These are phyloP conservation scores for Equus quagga DNA, from an alignment of 2,113 vertebrate genomes.

Conservation along the genomic window DNA sequence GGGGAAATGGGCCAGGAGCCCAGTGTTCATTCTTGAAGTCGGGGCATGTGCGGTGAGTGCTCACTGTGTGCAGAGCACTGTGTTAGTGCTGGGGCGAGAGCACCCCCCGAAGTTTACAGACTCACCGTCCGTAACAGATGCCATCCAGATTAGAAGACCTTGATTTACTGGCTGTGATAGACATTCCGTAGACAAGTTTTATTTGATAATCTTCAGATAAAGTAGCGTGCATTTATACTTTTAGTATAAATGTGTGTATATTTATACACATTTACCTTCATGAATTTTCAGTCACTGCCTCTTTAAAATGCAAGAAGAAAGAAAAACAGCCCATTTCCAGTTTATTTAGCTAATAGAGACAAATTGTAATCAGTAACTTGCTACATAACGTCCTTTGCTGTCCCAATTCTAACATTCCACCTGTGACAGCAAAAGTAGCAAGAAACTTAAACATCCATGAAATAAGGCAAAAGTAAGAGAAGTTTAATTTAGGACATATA, in stretches of 20 bases:
- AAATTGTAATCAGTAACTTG: neutral
- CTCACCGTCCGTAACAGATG: neutral
- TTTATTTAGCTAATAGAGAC: neutral
- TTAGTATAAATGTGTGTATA: no score
- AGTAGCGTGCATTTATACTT: neutral
- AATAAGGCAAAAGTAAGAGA: neutral
- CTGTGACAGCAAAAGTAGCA: neutral
- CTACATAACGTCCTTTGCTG: neutral
- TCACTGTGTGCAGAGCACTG: neutral
- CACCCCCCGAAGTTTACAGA: no score
- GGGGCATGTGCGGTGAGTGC: neutral
- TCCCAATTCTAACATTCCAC: neutral
- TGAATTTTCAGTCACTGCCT: neutral
- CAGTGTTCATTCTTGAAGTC: neutral
- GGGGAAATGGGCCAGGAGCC: neutral
- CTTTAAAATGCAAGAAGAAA: neutral
- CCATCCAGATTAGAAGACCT: neutral
- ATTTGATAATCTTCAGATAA: neutral
- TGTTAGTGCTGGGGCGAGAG: neutral
- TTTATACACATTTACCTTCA: neutral
- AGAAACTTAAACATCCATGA: neutral
- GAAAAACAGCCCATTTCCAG: neutral
- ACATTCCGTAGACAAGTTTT: neutral
- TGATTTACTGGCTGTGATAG: neutral
- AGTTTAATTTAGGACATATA: neutral